Base-by-base conservation (phyloP, 2,113 vertebrate genomes). In the Camelus bactrianus region DNA sequence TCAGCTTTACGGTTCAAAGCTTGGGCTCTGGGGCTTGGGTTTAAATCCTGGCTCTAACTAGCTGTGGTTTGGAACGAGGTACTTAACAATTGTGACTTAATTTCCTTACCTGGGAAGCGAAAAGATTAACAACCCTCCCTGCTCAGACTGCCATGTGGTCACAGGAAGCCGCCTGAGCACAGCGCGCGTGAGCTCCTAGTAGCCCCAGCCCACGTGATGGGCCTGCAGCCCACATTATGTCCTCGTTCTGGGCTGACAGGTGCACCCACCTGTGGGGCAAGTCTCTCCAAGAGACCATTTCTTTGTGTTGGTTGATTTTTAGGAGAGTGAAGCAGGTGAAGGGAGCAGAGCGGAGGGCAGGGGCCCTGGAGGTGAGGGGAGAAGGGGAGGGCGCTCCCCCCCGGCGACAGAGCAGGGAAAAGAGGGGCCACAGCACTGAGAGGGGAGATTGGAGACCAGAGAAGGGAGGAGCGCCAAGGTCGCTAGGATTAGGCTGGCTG, bases 381-480 rank as follows among this genome's bases (percentile, higher is more conserved):
- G 50, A 22, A 19, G 30, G 19, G 32, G n/a, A 38, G 30, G 28
- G 8, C 0, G 1, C n/a, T 16, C 62, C 65, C 48, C n/a, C 20
- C 15, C 28, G 28, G 24, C 14, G 24, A 64, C 1, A 35, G 65
- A n/a, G n/a, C 6, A 4, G 82, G 48, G 54, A 26, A 0, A 22
- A 35, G 32, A 42, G 52, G 67, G 8, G 30, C 19, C 3, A 6
- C n/a, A 4, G 30, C 19, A 15, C 16, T 42, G 60, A 20, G 75
- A 67, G 28, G 6, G 8, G n/a, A 89, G 87, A 83, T 89, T 72
- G 72, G 77, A 79, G 42, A 9, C 73, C 50, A 30, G 62, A 35
- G 56, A 30, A 69, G 38, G 67, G 26, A 69, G 32, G 81, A 86
- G 91, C 14, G 54, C 72, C 90, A 95, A 95, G 94, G 88, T 72